Evolutionary conservation across 2,113 vertebrate genomes (phyloP).

Genomic region (Leptobrachium ailaonicum): DNA sequence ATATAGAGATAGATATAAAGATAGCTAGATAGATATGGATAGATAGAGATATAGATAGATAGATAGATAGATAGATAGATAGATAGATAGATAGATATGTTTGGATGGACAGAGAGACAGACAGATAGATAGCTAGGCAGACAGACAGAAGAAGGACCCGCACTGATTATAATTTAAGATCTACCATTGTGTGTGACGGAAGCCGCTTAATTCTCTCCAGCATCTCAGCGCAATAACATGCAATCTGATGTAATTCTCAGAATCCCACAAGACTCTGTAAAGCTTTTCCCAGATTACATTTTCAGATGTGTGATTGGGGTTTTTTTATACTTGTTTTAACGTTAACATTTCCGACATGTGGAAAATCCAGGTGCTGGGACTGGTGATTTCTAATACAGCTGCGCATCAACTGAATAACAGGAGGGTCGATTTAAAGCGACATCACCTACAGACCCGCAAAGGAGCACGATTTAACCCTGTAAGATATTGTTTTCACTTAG

Average conservation of each 20-base stretch:
- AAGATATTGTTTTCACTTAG: too few relatives aligned
- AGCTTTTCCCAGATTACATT: conserved; percentile 34
- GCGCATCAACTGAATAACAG: not conserved
- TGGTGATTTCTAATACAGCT: not conserved
- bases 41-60: too few relatives aligned
- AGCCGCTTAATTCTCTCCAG: not conserved
- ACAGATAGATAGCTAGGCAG: too few relatives aligned
- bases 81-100: too few relatives aligned
- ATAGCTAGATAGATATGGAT: too few relatives aligned
- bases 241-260: conserved; percentile 19
- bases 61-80: too few relatives aligned
- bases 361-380: conserved; percentile 28
- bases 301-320: conserved; percentile 22
- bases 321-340: conserved; percentile 17
- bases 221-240: not conserved
- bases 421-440: not conserved
- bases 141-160: too few relatives aligned
- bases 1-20: too few relatives aligned
- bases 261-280: conserved; percentile 18
- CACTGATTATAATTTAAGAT: too few relatives aligned
- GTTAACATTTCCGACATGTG: conserved; percentile 31
- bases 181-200: not conserved
- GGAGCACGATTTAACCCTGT: too few relatives aligned
- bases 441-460: too few relatives aligned
- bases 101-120: too few relatives aligned